Base-by-base conservation (phyloP, 2,113 vertebrate genomes). In the Zeus faber region DNA sequence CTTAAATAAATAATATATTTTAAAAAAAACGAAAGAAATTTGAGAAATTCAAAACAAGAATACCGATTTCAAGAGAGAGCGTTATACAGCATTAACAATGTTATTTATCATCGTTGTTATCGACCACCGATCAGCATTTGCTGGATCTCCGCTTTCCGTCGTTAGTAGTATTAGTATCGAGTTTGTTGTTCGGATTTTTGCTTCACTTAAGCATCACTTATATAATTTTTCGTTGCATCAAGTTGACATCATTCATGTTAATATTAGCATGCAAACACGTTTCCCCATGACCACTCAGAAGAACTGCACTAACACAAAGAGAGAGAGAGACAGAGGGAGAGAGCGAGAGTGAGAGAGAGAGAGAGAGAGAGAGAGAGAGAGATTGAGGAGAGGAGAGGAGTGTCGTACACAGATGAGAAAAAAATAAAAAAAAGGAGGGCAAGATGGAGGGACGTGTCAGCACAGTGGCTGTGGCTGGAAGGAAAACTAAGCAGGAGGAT, bases 191-290 rank as follows among this genome's bases (percentile, higher is more conserved):
- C 79, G 78, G 66, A 79, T 82, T 59, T 74, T 59, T 74, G 78
- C 74, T 76, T 82, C 70, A 69, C 29, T 31, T 5, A 72, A 86
- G 82, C 82, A 85, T 87, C 82, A 76, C 74, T 80, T 82, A 81
- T 84, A 85, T 84, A 77, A 79, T 86, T 84, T 73, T 83, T 85
- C 80, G 70, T 88, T 86, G 84, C 82, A 89, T 88, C 77, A 77
- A 84, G 83, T 84, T 89, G 87, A 91, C 87, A 88, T 88, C 87
- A 90, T 89, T 85, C 86, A 85, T 89, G 83, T 87, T 88, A 86
- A 87, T 88, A 88, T 85, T 88, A 87, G 88, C 88, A 91, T 91
- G 88, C 88, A 91, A 85, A 88, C 84, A 85, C 76, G 67, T 79
- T 84, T 78, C 81, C 82, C 84, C 78, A 75, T 58, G 79, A 80